These are phyloP conservation scores for Actias luna DNA, from an alignment of 2,888 invertebrate genomes.

Conservation along the genomic window DNA sequence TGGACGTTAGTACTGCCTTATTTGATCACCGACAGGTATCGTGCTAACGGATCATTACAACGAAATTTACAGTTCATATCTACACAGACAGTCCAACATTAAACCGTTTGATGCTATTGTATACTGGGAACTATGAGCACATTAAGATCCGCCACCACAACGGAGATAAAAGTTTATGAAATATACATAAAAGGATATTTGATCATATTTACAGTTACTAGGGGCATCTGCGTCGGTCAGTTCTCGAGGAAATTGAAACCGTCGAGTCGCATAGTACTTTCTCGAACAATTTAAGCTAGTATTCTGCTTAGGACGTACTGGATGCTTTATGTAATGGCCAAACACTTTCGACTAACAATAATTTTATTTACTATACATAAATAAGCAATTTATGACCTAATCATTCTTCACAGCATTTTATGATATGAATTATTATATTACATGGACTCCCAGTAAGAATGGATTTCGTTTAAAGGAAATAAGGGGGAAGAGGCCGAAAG, in stretches of 20 bases:
- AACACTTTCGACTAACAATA: constrained; percentile 63
- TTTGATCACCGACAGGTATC: constrained; percentile 76
- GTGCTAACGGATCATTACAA: constrained; percentile 67
- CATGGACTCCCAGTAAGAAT: no score
- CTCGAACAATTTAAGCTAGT: constrained; percentile 79
- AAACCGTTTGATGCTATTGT: constrained; percentile 78
- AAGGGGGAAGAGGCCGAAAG: no score
- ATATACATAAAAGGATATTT: constrained; percentile 81
- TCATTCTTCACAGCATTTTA: no score
- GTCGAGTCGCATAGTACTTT: constrained; percentile 74
- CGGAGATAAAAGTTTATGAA: constrained; percentile 80
- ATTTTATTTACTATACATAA: constrained; percentile 52
- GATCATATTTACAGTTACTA: constrained; percentile 79
- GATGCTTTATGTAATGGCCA: constrained; percentile 69
- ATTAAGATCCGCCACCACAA: constrained; percentile 60
- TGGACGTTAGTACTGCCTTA: constrained; percentile 75
- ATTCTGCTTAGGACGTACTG: constrained; percentile 64
- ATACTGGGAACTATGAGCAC: constrained; percentile 69
- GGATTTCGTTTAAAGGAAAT: no score
- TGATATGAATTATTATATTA: no score
- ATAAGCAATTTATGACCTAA: no score
- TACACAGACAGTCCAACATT: constrained; percentile 66
- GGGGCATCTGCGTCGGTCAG: constrained; percentile 74
- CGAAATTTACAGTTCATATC: constrained; percentile 69
- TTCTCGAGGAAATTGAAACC: constrained; percentile 79